Evolutionary conservation across 2,113 vertebrate genomes (phyloP).

Genomic region (Micromys minutus): DNA sequence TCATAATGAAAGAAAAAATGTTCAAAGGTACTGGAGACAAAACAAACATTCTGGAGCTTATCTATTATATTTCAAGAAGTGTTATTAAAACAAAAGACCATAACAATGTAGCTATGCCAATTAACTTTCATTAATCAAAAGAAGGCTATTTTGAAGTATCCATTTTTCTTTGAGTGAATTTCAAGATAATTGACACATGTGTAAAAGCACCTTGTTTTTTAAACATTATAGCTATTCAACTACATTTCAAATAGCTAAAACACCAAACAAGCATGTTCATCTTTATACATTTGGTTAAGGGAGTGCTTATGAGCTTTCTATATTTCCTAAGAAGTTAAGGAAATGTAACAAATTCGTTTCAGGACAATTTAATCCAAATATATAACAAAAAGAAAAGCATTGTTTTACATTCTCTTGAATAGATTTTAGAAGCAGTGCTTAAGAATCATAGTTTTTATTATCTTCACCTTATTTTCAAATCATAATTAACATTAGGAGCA

Average conservation of each 20-base stretch:
- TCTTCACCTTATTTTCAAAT: background rate
- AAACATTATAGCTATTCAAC: background rate
- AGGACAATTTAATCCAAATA: background rate
- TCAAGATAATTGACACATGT: background rate
- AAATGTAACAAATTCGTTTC: background rate
- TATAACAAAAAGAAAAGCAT: background rate
- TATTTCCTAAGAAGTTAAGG: background rate
- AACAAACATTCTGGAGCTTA: background rate
- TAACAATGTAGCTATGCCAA: background rate
- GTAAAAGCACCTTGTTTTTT: background rate
- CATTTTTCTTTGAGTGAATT: constrained; percentile 7
- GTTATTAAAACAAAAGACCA: constrained; percentile 12
- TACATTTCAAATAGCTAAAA: background rate
- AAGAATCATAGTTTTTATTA: background rate
- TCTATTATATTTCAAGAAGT: background rate
- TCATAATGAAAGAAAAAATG: background rate
- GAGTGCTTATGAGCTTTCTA: background rate
- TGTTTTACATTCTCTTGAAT: background rate
- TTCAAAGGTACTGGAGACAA: background rate
- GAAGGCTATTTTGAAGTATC: background rate
- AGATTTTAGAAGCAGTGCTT: background rate
- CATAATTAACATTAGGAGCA: background rate
- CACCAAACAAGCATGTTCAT: background rate
- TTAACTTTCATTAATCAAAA: constrained; percentile 17
- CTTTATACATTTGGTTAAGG: background rate